Evolutionary conservation across 2,888 invertebrate genomes (phyloP).

Genomic region (Herminia tarsipennalis): DNA sequence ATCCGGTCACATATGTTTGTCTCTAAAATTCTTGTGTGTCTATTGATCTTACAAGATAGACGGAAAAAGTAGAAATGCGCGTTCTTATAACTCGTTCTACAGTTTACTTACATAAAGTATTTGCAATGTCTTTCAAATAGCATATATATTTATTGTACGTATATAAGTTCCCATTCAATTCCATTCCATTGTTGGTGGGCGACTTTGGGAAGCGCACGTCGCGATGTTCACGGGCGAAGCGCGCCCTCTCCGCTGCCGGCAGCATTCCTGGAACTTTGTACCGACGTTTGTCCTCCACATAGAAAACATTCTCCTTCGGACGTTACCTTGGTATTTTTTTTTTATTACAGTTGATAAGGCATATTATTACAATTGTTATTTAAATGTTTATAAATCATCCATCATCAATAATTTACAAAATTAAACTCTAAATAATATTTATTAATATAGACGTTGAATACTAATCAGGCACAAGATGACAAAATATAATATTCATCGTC

Average conservation of each 20-base stretch:
- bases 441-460: background rate
- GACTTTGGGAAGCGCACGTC: slow-evolving; percentile 24
- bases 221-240: slow-evolving; percentile 19
- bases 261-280: slow-evolving; percentile 58
- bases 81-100: too few relatives aligned
- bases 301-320: slow-evolving; percentile 49
- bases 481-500: background rate
- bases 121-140: slow-evolving; percentile 16
- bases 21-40: slow-evolving; percentile 25
- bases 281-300: slow-evolving; percentile 50
- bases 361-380: too few relatives aligned
- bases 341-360: too few relatives aligned
- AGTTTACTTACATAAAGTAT: slow-evolving; percentile 39
- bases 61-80: slow-evolving; percentile 13
- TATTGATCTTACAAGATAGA: slow-evolving; percentile 11
- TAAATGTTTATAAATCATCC: too few relatives aligned
- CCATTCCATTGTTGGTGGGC: slow-evolving; percentile 50
- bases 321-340: too few relatives aligned
- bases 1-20: slow-evolving; percentile 48
- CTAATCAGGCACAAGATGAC: slow-evolving; percentile 9
- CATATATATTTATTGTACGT: slow-evolving; percentile 28
- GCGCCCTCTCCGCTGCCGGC: slow-evolving; percentile 33
- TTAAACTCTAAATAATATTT: too few relatives aligned
- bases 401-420: too few relatives aligned
- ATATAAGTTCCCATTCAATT: slow-evolving; percentile 54